Conservation (phyloP, 1,140 invertebrate genomes). For the Micrasema minimum region DNA sequence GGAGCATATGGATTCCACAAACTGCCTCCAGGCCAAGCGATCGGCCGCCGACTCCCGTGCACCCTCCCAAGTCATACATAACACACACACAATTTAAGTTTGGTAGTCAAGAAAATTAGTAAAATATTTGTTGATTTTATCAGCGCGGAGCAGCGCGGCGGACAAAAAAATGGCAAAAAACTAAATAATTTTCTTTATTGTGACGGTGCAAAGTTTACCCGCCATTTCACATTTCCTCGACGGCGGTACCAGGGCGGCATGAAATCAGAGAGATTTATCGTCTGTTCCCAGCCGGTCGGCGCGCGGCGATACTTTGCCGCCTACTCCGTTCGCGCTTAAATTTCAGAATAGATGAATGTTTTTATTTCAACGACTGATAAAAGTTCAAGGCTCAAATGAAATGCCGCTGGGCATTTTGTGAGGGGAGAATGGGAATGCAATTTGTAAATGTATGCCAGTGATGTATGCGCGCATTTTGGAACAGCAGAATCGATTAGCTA, state of each 20-base stretch:
- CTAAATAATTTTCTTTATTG: too few species aligned
- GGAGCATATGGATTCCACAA: too few species aligned
- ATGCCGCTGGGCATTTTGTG: not conserved
- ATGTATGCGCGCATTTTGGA: slow-evolving; percentile 5
- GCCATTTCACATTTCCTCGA: slow-evolving; percentile 19
- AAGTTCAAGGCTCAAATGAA: not conserved
- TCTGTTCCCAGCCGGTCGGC: not conserved
- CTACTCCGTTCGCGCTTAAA: not conserved
- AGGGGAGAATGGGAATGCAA: not conserved
- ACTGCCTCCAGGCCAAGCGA: too few species aligned
- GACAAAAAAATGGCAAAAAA: too few species aligned
- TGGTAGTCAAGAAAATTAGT: too few species aligned
- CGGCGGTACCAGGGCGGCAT: slow-evolving; percentile 10
- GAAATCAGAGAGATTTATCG: slow-evolving; percentile 6
- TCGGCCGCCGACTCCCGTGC: too few species aligned
- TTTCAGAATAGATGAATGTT: not conserved
- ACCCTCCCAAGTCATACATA: too few species aligned
- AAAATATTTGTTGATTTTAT: too few species aligned
- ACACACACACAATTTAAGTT: too few species aligned
- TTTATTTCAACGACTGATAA: not conserved
- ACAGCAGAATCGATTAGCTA: slow-evolving; percentile 18
- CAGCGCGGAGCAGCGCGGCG: too few species aligned
- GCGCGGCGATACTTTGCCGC: not conserved
- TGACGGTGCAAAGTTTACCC: not conserved
- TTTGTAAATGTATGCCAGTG: not conserved